Base-by-base conservation (phyloP, 35 echinoderm and acorn worm species). In the Holothuria glaberrima region DNA sequence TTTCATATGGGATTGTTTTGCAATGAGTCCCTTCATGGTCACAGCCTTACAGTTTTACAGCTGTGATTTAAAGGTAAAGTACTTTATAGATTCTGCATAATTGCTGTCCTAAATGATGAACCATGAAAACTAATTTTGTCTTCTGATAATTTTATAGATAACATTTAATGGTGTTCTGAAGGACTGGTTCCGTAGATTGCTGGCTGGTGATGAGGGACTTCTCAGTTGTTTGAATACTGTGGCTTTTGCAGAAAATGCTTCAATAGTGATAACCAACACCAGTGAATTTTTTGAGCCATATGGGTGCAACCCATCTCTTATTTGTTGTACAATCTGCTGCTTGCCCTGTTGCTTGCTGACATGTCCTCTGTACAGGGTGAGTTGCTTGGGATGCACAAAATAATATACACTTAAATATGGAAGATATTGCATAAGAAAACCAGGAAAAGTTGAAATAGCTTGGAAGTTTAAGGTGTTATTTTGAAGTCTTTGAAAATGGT, bases 261-360 rank as follows among this genome's bases (percentile, higher is more conserved):
- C 36, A n/a, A 82, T 82, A 5, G 48, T 82, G 44, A 60, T 82
- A n/a, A 60, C 48, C 18, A 82, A 82, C 79, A 82, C 79, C 20
- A 82, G 50, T 60, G 79, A 82, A 60, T 82, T 82, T 48, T 82
- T 82, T 60, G 54, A 27, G 18, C 79, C 79, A 16, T 82, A 82
- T 30, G 79, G 79, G 9, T 82, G 79, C 24, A 48, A 82, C 48
- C 79, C 79, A 16, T 48, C 35, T 56, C 79, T 82, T 50, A 19
- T 82, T 36, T 82, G 79, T 60, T 82, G 79, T 50, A 82, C 57
- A 2, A n/a, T 82, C 48, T 82, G 79, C 79, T 82, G 79, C 24
- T 25, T 82, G 79, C 79, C 79, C 5, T 82, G 54, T 48, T 82
- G 79, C 30, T n/a, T 82, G 79, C 48, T 82, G 24, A 82, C 78